Percentiles rank a stretch among this genome's conserved stretches.
Evolutionary conservation across 2,113 vertebrate species (phyloP).

Genomic region (Microcebus murinus): DNA sequence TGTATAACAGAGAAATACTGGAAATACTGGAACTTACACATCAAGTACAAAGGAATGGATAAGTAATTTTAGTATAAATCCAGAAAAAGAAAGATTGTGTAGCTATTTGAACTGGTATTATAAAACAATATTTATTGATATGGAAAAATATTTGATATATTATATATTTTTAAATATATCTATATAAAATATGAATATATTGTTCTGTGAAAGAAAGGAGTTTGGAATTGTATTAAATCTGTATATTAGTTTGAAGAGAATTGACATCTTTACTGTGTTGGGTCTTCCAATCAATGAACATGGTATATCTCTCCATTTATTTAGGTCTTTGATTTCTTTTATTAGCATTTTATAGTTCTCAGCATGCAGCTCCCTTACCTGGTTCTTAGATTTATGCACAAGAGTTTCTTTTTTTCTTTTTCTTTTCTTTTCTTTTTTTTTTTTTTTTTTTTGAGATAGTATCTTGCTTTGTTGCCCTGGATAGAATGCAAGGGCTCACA

Average conservation of each 20-base stretch:
- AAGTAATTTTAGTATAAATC: conserved; percentile 6
- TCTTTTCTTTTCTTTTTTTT: no score
- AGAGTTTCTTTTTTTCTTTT: background rate
- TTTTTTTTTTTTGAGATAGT: no score
- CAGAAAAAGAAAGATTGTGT: background rate
- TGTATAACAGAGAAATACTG: background rate
- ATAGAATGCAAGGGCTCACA: no score
- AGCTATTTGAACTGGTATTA: background rate
- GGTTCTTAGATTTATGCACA: background rate
- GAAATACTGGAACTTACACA: background rate
- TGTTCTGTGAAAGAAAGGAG: background rate
- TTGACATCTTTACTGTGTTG: background rate
- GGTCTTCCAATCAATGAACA: background rate
- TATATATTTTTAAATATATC: no score
- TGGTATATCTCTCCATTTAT: background rate
- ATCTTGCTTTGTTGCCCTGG: no score
- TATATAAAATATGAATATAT: background rate
- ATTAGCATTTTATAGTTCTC: background rate
- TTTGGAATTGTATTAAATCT: conserved; percentile 29
- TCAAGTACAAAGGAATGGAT: background rate
- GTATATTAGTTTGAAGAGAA: background rate
- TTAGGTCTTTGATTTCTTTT: background rate
- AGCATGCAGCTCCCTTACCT: background rate
- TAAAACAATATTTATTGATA: background rate
- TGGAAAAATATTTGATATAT: background rate